phyloP scores from a whole-genome alignment of 1,140 invertebrate genomes.

The Dinothrombium tinctorium region DNA sequence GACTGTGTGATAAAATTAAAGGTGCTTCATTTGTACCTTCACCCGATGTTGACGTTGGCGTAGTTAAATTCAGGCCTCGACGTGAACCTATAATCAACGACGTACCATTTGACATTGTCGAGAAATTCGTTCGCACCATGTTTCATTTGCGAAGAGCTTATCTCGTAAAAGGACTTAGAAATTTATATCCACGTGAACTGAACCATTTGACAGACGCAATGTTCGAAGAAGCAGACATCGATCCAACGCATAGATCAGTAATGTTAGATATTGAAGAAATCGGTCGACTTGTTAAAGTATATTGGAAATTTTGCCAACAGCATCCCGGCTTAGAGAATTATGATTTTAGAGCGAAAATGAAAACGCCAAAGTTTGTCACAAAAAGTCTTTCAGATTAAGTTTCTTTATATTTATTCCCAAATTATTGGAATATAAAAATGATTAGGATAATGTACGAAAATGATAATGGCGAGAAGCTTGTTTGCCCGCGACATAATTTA shows the following conservation, averaged over 20 bases:
- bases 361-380: neutral
- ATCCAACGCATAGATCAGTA: slow-evolving; percentile 37
- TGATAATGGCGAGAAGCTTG: too few relatives aligned
- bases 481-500: too few relatives aligned
- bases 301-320: slow-evolving; percentile 21
- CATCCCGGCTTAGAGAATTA: slow-evolving; percentile 8
- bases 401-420: too few relatives aligned
- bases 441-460: too few relatives aligned
- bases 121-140: slow-evolving; percentile 63
- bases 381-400: too few relatives aligned
- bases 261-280: slow-evolving; percentile 54
- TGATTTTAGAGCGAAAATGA: slow-evolving; percentile 7
- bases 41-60: slow-evolving; percentile 84
- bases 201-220: slow-evolving; percentile 39
- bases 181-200: slow-evolving; percentile 47
- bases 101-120: slow-evolving; percentile 57
- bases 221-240: slow-evolving; percentile 42
- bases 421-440: too few relatives aligned
- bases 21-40: slow-evolving; percentile 66
- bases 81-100: slow-evolving; percentile 38
- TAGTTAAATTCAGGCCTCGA: slow-evolving; percentile 62
- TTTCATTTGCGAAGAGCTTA: slow-evolving; percentile 41
- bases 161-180: slow-evolving; percentile 21
- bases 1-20: slow-evolving; percentile 65
- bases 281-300: slow-evolving; percentile 44